phyloP scores from a whole-genome alignment of 2,888 invertebrate genomes.

The Trachelus tabidus region DNA sequence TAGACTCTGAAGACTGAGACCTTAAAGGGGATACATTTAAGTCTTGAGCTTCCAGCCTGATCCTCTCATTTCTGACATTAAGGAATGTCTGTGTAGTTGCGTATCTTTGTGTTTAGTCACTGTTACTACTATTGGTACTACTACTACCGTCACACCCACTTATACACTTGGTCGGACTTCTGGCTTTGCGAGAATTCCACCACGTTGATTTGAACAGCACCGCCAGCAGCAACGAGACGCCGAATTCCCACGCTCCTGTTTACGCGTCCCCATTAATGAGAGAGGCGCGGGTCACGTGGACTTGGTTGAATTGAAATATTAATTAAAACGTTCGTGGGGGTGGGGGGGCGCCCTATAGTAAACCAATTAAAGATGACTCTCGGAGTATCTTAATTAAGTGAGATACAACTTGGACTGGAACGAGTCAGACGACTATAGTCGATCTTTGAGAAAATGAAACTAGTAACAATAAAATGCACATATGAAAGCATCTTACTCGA shows the following conservation, averaged over 20 bases:
- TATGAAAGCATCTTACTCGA: background rate
- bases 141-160: background rate
- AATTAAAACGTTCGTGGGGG: slow-evolving; percentile 19
- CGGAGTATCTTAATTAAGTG: slow-evolving; percentile 16
- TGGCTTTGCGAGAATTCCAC: background rate
- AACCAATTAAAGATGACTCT: slow-evolving; percentile 24
- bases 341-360: slow-evolving; percentile 8
- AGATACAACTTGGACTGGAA: slow-evolving; percentile 3
- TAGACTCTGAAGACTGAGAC: background rate
- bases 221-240: background rate
- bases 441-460: background rate
- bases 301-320: slow-evolving; percentile 21
- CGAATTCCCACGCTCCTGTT: background rate
- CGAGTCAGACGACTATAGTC: background rate
- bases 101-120: background rate
- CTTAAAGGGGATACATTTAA: background rate
- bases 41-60: background rate
- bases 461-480: background rate
- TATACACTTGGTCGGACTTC: background rate
- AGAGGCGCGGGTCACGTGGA: background rate
- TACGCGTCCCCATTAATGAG: slow-evolving; percentile 4
- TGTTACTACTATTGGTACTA: background rate
- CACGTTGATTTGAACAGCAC: background rate
- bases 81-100: background rate
- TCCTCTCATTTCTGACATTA: background rate